Conservation (phyloP, 1,140 invertebrate species). For the Tetragonula clypearis region DNA sequence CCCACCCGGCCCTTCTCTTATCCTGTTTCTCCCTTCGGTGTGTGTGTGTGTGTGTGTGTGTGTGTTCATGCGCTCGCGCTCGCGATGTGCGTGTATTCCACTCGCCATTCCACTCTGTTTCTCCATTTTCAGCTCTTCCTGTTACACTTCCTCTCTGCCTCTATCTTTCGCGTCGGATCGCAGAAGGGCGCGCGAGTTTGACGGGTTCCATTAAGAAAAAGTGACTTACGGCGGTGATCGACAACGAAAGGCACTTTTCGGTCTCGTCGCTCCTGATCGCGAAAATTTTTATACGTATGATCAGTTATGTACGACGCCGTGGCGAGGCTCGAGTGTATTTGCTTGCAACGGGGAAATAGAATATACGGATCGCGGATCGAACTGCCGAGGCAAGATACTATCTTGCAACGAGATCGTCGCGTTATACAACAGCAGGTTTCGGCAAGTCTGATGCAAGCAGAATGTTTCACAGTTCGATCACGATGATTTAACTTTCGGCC, state of each 20-base stretch:
- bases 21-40: conserved; percentile 23
- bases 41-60: background rate
- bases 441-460: too few species aligned
- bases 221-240: conserved; percentile 73
- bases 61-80: background rate
- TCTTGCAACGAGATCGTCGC: too few species aligned
- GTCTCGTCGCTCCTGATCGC: conserved; percentile 34
- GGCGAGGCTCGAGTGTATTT: conserved; percentile 6
- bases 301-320: conserved; percentile 12
- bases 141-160: conserved; percentile 33
- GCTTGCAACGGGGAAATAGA: background rate
- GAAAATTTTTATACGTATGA: conserved; percentile 56
- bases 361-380: background rate
- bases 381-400: too few species aligned
- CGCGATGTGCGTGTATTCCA: background rate
- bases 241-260: conserved; percentile 74
- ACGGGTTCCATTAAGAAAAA: conserved; percentile 75
- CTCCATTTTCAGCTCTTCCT: conserved; percentile 44
- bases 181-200: conserved; percentile 60
- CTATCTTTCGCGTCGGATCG: conserved; percentile 34
- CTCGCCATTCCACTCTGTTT: conserved; percentile 37
- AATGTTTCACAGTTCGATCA: too few species aligned
- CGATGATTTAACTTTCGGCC: too few species aligned
- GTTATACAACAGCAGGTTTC: too few species aligned
- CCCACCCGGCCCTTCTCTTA: conserved; percentile 20